phyloP scores from a whole-genome alignment of 2,797 vertebrate species.

The Peromyscus nudipes region DNA sequence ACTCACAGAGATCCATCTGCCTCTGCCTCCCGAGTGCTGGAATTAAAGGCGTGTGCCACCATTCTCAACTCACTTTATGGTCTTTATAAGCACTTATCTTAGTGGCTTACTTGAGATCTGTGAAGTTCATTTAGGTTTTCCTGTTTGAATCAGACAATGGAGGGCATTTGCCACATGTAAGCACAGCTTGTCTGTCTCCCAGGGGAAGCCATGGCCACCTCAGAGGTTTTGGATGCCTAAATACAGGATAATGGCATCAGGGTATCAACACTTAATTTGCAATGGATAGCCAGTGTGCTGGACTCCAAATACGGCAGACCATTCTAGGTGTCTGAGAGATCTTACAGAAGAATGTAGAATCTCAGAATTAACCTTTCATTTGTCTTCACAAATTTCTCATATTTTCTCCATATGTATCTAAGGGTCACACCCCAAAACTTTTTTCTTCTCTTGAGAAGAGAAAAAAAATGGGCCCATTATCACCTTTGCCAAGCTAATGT shows the following conservation, averaged over 20 bases:
- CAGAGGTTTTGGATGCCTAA: not conserved
- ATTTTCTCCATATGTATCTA: not conserved
- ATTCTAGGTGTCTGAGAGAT: not conserved
- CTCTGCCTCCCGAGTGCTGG: not conserved
- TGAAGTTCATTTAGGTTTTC: conserved; percentile 23
- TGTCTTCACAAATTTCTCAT: not conserved
- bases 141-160: not conserved
- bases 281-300: not conserved
- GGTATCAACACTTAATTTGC: not conserved
- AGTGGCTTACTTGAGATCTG: not conserved
- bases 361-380: conserved; percentile 16
- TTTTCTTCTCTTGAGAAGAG: conserved; percentile 28
- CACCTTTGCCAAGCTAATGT: not conserved
- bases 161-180: not conserved
- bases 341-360: not conserved
- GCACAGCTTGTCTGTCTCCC: not conserved
- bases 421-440: not conserved
- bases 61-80: not conserved
- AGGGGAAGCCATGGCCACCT: not conserved
- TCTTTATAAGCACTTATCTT: not conserved
- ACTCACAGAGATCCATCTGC: not conserved
- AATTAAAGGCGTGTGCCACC: not conserved
- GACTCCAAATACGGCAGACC: not conserved
- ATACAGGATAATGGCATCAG: not conserved
- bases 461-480: not conserved